phyloP scores from a whole-genome alignment of 2,797 vertebrate genomes.

The Neomorphus geoffroyi region DNA sequence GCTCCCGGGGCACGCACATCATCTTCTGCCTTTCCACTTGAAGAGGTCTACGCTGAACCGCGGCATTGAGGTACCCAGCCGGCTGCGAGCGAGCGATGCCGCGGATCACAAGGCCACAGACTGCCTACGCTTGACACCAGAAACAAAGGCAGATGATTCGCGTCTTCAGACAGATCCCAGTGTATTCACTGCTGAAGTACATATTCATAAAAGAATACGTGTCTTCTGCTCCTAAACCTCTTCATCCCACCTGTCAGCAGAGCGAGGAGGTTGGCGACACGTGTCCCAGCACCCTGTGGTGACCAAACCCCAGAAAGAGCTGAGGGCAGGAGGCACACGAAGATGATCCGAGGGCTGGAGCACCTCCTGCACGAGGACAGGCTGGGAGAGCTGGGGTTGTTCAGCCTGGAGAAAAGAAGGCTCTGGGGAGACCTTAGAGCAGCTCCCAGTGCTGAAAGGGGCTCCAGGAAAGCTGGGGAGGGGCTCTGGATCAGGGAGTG shows the following conservation, averaged over 20 bases:
- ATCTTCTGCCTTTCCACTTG: background rate
- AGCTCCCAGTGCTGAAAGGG: too few relatives aligned
- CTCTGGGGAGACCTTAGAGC: too few relatives aligned
- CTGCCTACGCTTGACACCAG: background rate
- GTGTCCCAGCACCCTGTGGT: fast-evolving
- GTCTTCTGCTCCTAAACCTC: background rate
- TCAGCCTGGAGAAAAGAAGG: too few relatives aligned
- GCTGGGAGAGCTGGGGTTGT: too few relatives aligned
- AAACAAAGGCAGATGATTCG: background rate
- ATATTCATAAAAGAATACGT: background rate
- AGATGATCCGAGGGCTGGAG: too few relatives aligned
- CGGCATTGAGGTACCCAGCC: background rate
- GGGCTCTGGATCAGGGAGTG: too few relatives aligned
- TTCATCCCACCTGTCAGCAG: background rate
- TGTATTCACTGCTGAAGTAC: background rate
- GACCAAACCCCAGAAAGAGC: background rate
- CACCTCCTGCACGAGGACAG: too few relatives aligned
- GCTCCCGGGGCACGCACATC: background rate
- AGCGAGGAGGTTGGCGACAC: background rate
- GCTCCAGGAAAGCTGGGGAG: too few relatives aligned
- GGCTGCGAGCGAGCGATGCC: background rate
- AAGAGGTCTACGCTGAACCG: background rate
- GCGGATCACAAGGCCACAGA: background rate
- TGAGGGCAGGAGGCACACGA: background rate
- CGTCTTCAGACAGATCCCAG: background rate